phyloP scores from a whole-genome alignment of 2,888 invertebrate species.

The Phengaris alcon region DNA sequence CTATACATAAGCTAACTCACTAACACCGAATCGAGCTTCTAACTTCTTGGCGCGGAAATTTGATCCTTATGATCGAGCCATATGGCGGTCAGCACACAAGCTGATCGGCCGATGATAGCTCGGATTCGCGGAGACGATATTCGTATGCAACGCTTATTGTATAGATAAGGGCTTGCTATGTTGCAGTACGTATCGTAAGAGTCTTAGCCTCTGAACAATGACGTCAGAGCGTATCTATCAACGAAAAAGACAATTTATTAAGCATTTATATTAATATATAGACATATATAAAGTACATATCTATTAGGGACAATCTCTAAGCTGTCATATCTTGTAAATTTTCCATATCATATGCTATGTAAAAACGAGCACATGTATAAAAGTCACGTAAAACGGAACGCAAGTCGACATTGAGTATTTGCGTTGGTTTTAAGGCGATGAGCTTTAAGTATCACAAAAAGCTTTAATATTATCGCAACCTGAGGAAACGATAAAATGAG shows the following conservation, averaged over 20 bases:
- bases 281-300: constrained; percentile 71
- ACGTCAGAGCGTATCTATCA: constrained; percentile 62
- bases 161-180: constrained; percentile 75
- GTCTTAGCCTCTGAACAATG: constrained; percentile 61
- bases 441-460: constrained; percentile 61
- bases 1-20: constrained; percentile 63
- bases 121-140: constrained; percentile 56
- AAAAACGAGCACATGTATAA: constrained; percentile 61
- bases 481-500: constrained; percentile 47
- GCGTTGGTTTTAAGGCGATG: constrained; percentile 40
- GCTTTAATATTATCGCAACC: constrained; percentile 53
- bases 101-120: constrained; percentile 61
- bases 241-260: constrained; percentile 73
- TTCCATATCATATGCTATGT: constrained; percentile 76
- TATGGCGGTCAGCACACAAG: constrained; percentile 35
- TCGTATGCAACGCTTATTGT: constrained; percentile 80
- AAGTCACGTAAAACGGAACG: constrained; percentile 53
- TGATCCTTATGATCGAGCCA: constrained; percentile 43
- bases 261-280: constrained; percentile 74
- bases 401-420: constrained; percentile 37
- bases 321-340: constrained; percentile 76
- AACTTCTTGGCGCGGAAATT: constrained; percentile 41
- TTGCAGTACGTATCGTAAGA: constrained; percentile 79
- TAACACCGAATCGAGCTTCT: constrained; percentile 55
- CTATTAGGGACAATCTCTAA: constrained; percentile 75